These are phyloP conservation scores for Tolmerus cingulatus DNA, from an alignment of 2,888 invertebrate species.

Conservation along the genomic window DNA sequence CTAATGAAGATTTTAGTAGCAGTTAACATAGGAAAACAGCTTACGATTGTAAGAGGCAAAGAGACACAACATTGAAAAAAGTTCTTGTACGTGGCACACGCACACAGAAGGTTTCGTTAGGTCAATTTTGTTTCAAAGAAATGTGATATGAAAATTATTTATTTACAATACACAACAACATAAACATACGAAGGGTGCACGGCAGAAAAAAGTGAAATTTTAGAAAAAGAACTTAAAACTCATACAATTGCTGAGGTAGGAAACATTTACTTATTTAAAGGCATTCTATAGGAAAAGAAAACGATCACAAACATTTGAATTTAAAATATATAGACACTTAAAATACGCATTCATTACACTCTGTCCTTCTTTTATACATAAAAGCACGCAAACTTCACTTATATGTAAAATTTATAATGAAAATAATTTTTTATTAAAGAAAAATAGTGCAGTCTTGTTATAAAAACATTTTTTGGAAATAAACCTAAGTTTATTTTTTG, in stretches of 20 bases:
- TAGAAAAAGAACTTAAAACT: neutral
- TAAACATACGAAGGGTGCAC: neutral
- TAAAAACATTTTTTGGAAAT: too few species aligned
- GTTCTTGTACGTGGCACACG: neutral
- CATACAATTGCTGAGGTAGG: neutral
- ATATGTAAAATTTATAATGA: too few species aligned
- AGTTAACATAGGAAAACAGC: conserved; percentile 7
- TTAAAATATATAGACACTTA: neutral
- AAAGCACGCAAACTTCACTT: too few species aligned
- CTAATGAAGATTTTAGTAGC: conserved; percentile 25
- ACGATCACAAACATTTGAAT: neutral
- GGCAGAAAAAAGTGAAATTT: neutral
- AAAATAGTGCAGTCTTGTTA: too few species aligned
- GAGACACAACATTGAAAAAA: conserved; percentile 3
- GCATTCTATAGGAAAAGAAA: neutral
- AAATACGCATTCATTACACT: too few species aligned
- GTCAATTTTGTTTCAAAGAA: neutral
- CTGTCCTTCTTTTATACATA: too few species aligned
- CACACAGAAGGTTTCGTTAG: neutral
- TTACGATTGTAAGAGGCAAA: neutral
- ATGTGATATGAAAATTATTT: neutral
- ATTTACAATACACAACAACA: conserved; percentile 17
- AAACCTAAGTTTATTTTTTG: too few species aligned
- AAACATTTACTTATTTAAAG: neutral
- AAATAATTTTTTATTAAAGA: too few species aligned